Evolutionary conservation across 2,797 vertebrate species (phyloP).

Genomic region (Prunella strophiata): DNA sequence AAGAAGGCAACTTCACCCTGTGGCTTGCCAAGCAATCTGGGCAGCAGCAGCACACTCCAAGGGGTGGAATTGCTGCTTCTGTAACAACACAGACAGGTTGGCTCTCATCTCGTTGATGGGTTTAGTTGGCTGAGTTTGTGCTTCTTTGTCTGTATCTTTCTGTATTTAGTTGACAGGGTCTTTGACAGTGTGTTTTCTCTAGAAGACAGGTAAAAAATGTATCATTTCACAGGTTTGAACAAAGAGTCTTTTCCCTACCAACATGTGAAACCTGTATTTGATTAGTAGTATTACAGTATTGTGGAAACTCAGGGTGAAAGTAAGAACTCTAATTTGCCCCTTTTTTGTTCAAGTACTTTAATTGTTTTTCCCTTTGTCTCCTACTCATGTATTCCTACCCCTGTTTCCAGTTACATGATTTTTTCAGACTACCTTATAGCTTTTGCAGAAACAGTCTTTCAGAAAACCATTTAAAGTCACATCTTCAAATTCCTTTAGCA

Average conservation of each 20-base stretch:
- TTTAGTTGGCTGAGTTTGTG: background rate
- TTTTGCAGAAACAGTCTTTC: background rate
- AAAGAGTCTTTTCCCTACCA: background rate
- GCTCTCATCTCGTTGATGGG: background rate
- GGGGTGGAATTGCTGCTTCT: background rate
- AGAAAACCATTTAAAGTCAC: background rate
- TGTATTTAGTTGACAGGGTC: slow-evolving; percentile 55
- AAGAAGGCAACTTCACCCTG: background rate
- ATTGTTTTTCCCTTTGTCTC: background rate
- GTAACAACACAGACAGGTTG: background rate
- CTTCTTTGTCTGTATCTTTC: slow-evolving; percentile 52
- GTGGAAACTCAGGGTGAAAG: background rate
- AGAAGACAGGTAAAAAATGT: background rate
- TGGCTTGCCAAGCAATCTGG: slow-evolving; percentile 44
- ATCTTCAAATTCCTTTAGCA: background rate
- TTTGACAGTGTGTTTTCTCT: slow-evolving; percentile 26
- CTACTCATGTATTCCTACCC: background rate
- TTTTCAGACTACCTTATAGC: background rate
- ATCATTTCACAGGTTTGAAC: background rate
- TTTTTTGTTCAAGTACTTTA: background rate
- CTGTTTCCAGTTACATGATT: background rate
- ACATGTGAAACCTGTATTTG: background rate
- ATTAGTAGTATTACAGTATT: background rate
- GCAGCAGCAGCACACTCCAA: background rate
- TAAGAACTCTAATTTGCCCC: background rate